Percentiles rank a stretch among this genome's conserved stretches.
Conservation (phyloP, 2,888 invertebrate genomes). For the Dinocampus coccinellae region DNA sequence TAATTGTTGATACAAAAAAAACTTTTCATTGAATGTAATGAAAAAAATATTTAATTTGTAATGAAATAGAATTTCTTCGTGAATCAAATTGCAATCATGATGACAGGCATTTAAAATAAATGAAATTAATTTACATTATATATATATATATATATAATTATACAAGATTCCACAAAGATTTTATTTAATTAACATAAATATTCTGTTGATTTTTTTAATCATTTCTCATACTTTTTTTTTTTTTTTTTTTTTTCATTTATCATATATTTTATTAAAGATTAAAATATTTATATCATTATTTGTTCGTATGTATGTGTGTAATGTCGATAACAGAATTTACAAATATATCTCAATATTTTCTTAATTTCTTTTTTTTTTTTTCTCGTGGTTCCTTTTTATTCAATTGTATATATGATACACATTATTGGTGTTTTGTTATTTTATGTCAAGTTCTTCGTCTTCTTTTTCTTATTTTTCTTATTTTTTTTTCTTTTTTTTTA, state of each 20-base stretch:
- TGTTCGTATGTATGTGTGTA: conserved; percentile 40
- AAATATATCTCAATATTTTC: conserved; percentile 65
- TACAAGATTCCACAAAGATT: not conserved
- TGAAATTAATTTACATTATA: not conserved
- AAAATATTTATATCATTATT: conserved; percentile 59
- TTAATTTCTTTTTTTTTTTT: conserved; percentile 37
- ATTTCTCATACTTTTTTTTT: conserved; percentile 54
- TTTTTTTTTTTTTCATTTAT: conserved; percentile 52
- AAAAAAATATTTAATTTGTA: too few species aligned
- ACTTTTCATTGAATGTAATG: too few species aligned
- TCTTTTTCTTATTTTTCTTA: conserved; percentile 15
- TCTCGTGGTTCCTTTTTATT: conserved; percentile 48
- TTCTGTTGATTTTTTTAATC: not conserved
- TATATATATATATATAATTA: not conserved
- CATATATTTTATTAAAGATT: conserved; percentile 68
- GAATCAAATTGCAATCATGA: too few species aligned
- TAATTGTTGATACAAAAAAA: too few species aligned
- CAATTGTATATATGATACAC: conserved; percentile 61
- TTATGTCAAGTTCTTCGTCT: conserved; percentile 27
- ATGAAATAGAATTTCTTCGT: too few species aligned
- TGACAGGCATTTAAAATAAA: too few species aligned
- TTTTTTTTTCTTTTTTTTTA: not conserved
- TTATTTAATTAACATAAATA: not conserved
- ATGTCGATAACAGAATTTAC: conserved; percentile 68
- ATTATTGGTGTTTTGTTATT: conserved; percentile 44